phyloP scores from a whole-genome alignment of 2,888 invertebrate species.

The Lasius platythorax region DNA sequence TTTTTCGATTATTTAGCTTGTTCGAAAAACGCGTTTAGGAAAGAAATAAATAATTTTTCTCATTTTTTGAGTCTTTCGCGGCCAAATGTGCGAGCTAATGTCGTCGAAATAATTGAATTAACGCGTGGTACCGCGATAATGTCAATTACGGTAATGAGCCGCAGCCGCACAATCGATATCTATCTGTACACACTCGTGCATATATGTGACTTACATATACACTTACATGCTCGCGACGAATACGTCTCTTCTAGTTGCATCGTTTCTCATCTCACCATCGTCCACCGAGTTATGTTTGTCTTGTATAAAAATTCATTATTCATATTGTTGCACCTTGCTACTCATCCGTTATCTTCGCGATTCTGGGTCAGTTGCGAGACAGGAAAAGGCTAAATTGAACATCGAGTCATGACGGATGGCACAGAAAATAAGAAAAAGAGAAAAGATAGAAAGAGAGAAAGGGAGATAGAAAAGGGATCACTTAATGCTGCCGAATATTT shows the following conservation, averaged over 20 bases:
- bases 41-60: not conserved
- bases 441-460: not conserved
- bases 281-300: not conserved
- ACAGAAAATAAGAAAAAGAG: not conserved
- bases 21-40: not conserved
- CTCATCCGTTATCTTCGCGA: constrained; percentile 75
- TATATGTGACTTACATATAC: constrained; percentile 8
- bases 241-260: constrained; percentile 22
- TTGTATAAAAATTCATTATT: constrained; percentile 64
- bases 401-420: not conserved
- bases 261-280: constrained; percentile 8
- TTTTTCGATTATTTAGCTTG: not conserved
- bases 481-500: not conserved
- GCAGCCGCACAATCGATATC: constrained; percentile 46
- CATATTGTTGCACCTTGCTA: constrained; percentile 70
- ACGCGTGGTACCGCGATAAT: constrained; percentile 24
- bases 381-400: constrained; percentile 21
- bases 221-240: not conserved
- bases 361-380: constrained; percentile 76
- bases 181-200: not conserved
- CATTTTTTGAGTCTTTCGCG: not conserved
- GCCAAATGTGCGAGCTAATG: constrained; percentile 18
- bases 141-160: constrained; percentile 47
- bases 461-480: not conserved
- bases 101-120: constrained; percentile 33